Base-by-base conservation (phyloP, 2,113 vertebrate species). In the Percina caprodes region DNA sequence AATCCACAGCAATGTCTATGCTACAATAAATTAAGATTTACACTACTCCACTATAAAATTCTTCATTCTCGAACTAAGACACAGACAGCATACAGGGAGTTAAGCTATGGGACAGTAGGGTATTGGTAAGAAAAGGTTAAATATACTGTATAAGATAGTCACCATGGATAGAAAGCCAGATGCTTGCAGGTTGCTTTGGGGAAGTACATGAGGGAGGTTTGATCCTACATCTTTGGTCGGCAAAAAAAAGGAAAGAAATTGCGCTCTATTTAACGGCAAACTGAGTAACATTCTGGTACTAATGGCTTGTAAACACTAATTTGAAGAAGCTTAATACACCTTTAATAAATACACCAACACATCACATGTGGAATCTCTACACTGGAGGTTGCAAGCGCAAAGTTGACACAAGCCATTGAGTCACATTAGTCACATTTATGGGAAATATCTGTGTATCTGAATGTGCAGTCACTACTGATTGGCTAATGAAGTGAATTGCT, bases 111-210 rank as follows among this genome's bases (percentile, higher is more conserved):
- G 39, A n/a, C 39, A 72, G 46, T 82, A 70, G 61, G 84, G 14
- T 3, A 33, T 15, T 45, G 48, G 35, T 71, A 48, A 79, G 58
- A 66, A 66, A 30, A 56, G 58, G 56, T 67, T 35, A 68, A 86
- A 85, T 16, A 55, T 45, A 52, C 16, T 80, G 72, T 70, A 74
- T 82, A 18, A 67, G 24, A 93, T 94, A 94, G 82, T 95, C 92
- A 94, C 93, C 94, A 92, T 94, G 81, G 89, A 92, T 76, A 93
- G 82, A 94, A 90, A 92, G 91, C 86, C 93, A 87, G 94, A 76
- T 63, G 89, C 59, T 24, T 90, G 92, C 87, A 90, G 80, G 84
- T 74, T 92, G 89, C 80, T 92, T 81, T 92, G 88, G 72, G 88
- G 79, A 69, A 77, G 85, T 79, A 90, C 84, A 74, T 54, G 90